Percentiles rank a stretch among this genome's conserved stretches.
Evolutionary conservation across 2,888 invertebrate species (phyloP).

Genomic region (Baccha elongata): DNA sequence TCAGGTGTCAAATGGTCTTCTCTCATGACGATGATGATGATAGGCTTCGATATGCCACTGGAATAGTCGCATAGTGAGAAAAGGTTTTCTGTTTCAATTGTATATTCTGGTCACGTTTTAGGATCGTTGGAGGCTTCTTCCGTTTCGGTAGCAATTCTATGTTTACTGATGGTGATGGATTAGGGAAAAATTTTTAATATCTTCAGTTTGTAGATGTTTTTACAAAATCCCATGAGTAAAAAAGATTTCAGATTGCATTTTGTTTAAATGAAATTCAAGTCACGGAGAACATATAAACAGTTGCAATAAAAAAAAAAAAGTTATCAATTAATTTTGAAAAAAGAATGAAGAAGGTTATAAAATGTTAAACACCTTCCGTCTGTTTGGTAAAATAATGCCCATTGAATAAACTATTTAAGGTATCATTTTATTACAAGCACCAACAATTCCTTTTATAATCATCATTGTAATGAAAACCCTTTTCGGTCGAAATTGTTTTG

Average conservation of each 20-base stretch:
- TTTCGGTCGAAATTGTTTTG: too few species aligned
- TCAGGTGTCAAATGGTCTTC: slow-evolving; percentile 62
- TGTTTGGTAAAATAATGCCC: too few species aligned
- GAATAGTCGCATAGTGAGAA: slow-evolving; percentile 9
- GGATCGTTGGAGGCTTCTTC: slow-evolving; percentile 67
- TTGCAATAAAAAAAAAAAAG: slow-evolving; percentile 24
- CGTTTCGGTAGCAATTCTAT: slow-evolving; percentile 54
- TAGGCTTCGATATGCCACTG: slow-evolving; percentile 31
- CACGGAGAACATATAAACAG: slow-evolving; percentile 44
- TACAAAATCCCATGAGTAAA: too few species aligned
- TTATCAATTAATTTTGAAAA: slow-evolving; percentile 32
- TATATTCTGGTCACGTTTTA: slow-evolving; percentile 65
- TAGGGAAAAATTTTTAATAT: slow-evolving; percentile 56
- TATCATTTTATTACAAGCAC: too few species aligned
- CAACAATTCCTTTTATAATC: too few species aligned
- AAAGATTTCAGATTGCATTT: slow-evolving; percentile 15
- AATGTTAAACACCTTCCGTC: too few species aligned
- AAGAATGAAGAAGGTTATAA: not conserved
- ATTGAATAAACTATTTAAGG: too few species aligned
- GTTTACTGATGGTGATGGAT: slow-evolving; percentile 57
- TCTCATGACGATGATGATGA: slow-evolving; percentile 29
- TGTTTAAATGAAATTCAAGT: slow-evolving; percentile 42
- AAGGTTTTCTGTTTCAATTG: slow-evolving; percentile 9
- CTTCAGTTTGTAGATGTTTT: slow-evolving; percentile 32
- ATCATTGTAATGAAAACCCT: too few species aligned